Evolutionary conservation across 2,797 vertebrate species (phyloP).

Genomic region (Melopsittacus undulatus): DNA sequence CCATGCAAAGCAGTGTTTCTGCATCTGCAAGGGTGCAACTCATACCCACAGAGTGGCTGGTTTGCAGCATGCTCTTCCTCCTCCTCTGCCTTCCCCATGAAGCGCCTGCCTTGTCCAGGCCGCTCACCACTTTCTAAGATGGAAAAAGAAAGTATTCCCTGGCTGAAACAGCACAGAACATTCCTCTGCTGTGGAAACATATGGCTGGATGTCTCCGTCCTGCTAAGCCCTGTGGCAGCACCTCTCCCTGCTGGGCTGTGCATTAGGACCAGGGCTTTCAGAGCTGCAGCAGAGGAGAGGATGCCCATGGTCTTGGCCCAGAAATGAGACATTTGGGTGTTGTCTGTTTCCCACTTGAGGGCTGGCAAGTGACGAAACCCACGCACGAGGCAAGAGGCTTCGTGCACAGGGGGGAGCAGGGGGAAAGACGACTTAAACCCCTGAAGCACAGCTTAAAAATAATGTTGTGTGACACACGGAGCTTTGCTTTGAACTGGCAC

Average conservation of each 20-base stretch:
- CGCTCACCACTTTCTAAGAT: neutral
- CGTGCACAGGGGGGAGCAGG: accelerated
- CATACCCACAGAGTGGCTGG: neutral
- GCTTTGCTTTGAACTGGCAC: neutral
- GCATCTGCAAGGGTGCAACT: neutral
- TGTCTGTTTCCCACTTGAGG: neutral
- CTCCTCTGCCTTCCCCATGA: neutral
- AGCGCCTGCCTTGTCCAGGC: neutral
- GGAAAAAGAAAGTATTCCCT: neutral
- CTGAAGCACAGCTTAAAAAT: neutral
- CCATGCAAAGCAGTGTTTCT: neutral
- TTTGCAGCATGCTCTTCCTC: neutral
- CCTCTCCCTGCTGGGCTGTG: neutral
- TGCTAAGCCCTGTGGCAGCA: neutral
- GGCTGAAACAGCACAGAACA: neutral
- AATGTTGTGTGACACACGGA: neutral
- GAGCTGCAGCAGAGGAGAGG: neutral
- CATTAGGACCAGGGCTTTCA: accelerated
- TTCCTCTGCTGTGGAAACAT: neutral
- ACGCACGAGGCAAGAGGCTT: neutral
- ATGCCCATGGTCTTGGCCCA: neutral
- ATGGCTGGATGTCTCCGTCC: neutral
- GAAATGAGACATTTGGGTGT: neutral
- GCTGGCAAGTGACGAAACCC: neutral
- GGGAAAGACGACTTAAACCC: neutral